Conservation (phyloP, 2,888 invertebrate species). For the Cylindroiulus punctatus region DNA sequence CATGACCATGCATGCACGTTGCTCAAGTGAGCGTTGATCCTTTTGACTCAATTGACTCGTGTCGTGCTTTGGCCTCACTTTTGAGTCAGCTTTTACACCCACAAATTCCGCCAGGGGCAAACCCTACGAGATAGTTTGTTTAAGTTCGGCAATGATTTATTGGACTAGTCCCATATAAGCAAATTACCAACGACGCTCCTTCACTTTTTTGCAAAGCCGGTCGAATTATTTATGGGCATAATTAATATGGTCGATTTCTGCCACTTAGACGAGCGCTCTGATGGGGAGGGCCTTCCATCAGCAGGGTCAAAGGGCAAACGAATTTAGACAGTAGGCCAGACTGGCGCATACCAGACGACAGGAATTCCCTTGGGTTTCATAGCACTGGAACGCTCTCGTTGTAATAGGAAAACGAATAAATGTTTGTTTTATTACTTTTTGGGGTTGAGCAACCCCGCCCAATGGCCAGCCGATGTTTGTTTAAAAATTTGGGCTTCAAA, state of each 20-base stretch:
- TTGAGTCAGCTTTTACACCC: neutral
- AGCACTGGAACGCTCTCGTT: neutral
- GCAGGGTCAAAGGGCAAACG: neutral
- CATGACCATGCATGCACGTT: neutral
- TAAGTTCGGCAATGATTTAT: neutral
- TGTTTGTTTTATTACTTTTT: conserved; percentile 9
- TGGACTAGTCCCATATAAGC: conserved; percentile 9
- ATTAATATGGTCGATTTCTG: neutral
- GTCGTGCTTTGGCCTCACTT: neutral
- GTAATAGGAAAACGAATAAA: conserved; percentile 1
- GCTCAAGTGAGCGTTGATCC: too few relatives aligned
- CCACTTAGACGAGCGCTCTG: neutral
- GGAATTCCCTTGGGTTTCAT: conserved; percentile 14
- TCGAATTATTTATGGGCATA: neutral
- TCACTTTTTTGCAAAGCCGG: neutral
- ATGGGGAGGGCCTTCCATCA: neutral
- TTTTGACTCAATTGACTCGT: neutral
- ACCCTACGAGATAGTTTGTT: neutral
- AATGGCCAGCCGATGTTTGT: neutral
- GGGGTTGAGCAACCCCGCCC: conserved; percentile 1
- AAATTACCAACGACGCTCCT: conserved; percentile 18
- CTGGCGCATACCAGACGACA: neutral
- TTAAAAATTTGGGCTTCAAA: too few relatives aligned
- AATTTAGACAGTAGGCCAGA: conserved; percentile 18
- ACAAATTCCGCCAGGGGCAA: neutral